Base-by-base conservation (phyloP, 2,888 invertebrate genomes). In the Hybos culiciformis region DNA sequence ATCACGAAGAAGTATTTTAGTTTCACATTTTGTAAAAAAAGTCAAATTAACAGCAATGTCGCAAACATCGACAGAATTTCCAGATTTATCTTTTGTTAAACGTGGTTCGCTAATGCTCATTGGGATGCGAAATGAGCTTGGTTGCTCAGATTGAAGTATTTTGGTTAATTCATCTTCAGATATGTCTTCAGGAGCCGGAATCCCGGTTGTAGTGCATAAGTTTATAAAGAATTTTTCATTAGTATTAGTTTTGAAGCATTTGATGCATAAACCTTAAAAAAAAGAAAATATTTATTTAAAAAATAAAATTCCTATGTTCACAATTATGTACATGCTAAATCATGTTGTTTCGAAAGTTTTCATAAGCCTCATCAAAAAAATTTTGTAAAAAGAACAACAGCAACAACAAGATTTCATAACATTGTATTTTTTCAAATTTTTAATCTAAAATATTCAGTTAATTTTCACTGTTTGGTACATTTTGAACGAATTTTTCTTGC, bases 101-200 rank as follows among this genome's bases (percentile, higher is more conserved):
- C 82, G 78, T 5, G 83, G 77, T 57, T 83, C 82, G 0, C 90
- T 90, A 49, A 93, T 81, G 60, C 91, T 91, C 85, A 93, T 85
- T 0, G 92, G 92, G 36, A 93, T 78, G 48, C 82, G 70, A 62
- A 78, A 92, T 37, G 74, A 74, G 4, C 78, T 73, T 0, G 81
- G 77, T 39, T 81, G 79, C 43, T 77, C 74, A 0, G 81, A 79
- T 47, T 60, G 56, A 19, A 87, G 62, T 42, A 86, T 75, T 45
- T 73, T 70, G 50, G 77, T 68, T 2, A 88, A 69, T 54, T 85
- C 81, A 42, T 77, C 76, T 58, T 79, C 77, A 2, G 74, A 71
- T 32, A 86, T 74, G 53, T 86, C 79, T 53, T 74, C 70, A 2
- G 81, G 85, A 44, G 76, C 66, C 9, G 84, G 84, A 51, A 86